phyloP scores from a whole-genome alignment of 1,140 invertebrate species.

The Formica exsecta region DNA sequence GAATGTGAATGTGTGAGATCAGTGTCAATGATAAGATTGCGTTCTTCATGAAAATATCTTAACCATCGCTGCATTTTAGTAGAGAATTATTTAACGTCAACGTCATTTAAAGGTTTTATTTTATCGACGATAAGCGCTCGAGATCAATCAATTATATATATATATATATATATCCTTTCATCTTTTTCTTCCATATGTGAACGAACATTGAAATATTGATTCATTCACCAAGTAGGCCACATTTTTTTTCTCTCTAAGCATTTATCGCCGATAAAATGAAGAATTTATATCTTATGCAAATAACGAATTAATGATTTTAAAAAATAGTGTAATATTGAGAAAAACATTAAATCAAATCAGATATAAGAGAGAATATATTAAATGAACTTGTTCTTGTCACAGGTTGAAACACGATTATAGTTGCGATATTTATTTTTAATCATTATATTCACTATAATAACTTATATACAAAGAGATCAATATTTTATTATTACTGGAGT shows the following conservation, averaged over 20 bases:
- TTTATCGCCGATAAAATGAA: constrained; percentile 16
- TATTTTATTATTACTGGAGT: constrained; percentile 17
- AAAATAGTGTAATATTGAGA: neutral
- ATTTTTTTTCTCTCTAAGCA: neutral
- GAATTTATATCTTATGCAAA: neutral
- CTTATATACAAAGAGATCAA: neutral
- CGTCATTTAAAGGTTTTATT: constrained; percentile 1
- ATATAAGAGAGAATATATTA: neutral
- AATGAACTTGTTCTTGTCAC: neutral
- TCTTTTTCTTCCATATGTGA: neutral
- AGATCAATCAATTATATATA: neutral
- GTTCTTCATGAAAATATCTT: neutral
- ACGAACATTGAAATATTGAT: neutral
- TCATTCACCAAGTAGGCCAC: neutral
- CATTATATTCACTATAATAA: neutral
- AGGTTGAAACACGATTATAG: neutral
- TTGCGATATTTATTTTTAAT: neutral
- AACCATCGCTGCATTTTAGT: neutral
- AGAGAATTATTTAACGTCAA: neutral
- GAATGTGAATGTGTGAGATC: neutral
- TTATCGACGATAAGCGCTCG: neutral
- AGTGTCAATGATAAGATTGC: neutral
- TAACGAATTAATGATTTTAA: neutral
- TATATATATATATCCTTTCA: no score
- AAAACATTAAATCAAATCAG: neutral